Percentiles rank a stretch among this genome's conserved stretches.
Conservation (phyloP, 2,113 vertebrate species). For the Pao palembangensis region DNA sequence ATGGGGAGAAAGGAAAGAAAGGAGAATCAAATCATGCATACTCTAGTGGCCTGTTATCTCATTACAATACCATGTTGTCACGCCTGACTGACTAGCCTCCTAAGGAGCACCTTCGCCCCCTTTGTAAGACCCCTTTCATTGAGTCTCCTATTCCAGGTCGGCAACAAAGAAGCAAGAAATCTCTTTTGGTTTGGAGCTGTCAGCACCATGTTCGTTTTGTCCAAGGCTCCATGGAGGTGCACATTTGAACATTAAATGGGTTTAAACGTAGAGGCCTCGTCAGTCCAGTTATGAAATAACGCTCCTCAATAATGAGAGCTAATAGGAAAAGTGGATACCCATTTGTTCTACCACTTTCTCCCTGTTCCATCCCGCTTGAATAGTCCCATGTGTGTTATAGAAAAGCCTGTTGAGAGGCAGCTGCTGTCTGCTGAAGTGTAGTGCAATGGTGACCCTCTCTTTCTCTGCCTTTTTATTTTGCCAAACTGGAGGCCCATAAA, state of each 20-base stretch:
- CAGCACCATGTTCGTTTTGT: conserved; percentile 54
- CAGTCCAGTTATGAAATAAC: conserved; percentile 58
- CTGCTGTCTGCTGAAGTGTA: conserved; percentile 59
- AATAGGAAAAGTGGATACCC: conserved; percentile 52
- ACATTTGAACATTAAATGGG: conserved; percentile 25
- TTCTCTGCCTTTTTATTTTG: conserved; percentile 54
- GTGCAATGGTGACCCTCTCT: conserved; percentile 48
- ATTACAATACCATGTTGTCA: conserved; percentile 66
- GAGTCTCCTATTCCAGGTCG: conserved; percentile 61
- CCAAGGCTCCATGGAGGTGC: conserved; percentile 16
- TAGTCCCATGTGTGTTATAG: conserved; percentile 51
- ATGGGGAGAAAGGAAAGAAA: conserved; percentile 46
- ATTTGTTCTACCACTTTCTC: conserved; percentile 62
- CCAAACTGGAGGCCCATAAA: conserved; percentile 73
- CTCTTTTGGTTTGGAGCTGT: conserved; percentile 49
- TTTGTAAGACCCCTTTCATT: conserved; percentile 64
- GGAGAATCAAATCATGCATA: conserved; percentile 53
- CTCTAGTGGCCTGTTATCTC: conserved; percentile 70
- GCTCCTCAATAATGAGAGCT: conserved; percentile 54
- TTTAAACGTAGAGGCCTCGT: conserved; percentile 39
- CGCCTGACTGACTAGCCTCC: conserved; percentile 56
- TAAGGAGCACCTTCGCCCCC: conserved; percentile 56
- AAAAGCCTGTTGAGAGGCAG: conserved; percentile 50
- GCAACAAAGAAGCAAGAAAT: conserved; percentile 58
- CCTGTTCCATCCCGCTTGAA: conserved; percentile 36